Base-by-base conservation (phyloP, 2,888 invertebrate species). In the Agrochola macilenta region DNA sequence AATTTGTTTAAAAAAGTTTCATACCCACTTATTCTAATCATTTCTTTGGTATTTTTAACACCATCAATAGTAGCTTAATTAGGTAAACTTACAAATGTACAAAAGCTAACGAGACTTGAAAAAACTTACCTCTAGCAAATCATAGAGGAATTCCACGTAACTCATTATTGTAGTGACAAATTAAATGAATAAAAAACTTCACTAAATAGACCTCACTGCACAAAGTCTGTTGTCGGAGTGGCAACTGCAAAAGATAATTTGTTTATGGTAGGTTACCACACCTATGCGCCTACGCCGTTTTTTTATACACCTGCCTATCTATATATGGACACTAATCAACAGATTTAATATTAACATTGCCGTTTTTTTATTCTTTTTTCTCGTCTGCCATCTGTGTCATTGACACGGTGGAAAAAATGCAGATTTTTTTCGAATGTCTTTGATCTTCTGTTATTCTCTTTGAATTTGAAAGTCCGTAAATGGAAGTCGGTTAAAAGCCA, bases 131-230 rank as follows among this genome's bases (percentile, higher is more conserved):
- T 96, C 95, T 26, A 96, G 87, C 52, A 96, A 90, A 83, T 95
- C 96, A 86, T 96, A 95, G 30, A 96, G 90, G 85, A 95, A 95
- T 74, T 95, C 95, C 82, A 96, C 94, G 88, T 95, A 95, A 89
- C 93, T 94, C 95, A 96, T 96, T 77, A 83, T 92, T 74, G 79
- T 61, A 60, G 60, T 78, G 30, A 77, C 70, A 72, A 78, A 76
- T 82, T 76, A 87, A 77, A 82, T 39, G 85, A 88, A 78, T 82
- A 81, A 85, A 88, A 87, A 78, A 65, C 23, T 52, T 81, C 78
- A 70, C 60, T 76, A 69, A 83, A 71, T 71, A 87, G 88, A 91
- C 89, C 88, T 85, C 88, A 90, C 93, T 85, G 90, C 90, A 88
- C 93, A 91, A 90, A 81, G 90, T 69, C 89, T 89, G 83, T 88